Conservation (phyloP, 2,888 invertebrate species). For the Eledona agricola region DNA sequence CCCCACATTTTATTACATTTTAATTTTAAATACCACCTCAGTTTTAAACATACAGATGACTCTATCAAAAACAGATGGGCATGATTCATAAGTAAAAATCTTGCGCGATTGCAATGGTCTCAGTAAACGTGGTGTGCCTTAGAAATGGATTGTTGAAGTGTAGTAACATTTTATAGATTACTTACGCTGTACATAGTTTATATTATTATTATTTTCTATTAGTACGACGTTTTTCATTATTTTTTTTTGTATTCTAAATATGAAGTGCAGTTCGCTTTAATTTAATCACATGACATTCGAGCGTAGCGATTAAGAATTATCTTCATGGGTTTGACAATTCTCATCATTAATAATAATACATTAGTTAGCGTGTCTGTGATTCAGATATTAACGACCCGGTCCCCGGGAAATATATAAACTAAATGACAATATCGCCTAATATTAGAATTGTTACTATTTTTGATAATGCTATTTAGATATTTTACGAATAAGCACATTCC, state of each 20-base stretch:
- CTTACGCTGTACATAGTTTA: too few species aligned
- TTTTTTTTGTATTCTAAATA: conserved; percentile 10
- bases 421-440: conserved; percentile 36
- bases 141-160: too few species aligned
- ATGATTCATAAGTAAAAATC: too few species aligned
- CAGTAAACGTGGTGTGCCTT: too few species aligned
- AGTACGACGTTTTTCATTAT: conserved; percentile 18
- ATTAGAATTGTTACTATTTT: conserved; percentile 43
- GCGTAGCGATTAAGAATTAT: too few species aligned
- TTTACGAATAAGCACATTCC: conserved; percentile 41
- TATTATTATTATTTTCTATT: conserved; percentile 46
- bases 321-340: too few species aligned
- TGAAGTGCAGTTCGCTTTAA: neutral
- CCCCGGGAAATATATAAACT: conserved; percentile 40
- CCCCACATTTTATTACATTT: too few species aligned
- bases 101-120: conserved; percentile 19
- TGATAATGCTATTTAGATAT: conserved; percentile 37
- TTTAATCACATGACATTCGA: conserved; percentile 28
- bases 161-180: too few species aligned
- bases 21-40: too few species aligned
- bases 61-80: too few species aligned
- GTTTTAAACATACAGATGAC: too few species aligned
- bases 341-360: too few species aligned
- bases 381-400: conserved; percentile 43
- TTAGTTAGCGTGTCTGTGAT: conserved; percentile 56